Conservation (phyloP, 2,888 invertebrate genomes). For the Saturnia pavonia region DNA sequence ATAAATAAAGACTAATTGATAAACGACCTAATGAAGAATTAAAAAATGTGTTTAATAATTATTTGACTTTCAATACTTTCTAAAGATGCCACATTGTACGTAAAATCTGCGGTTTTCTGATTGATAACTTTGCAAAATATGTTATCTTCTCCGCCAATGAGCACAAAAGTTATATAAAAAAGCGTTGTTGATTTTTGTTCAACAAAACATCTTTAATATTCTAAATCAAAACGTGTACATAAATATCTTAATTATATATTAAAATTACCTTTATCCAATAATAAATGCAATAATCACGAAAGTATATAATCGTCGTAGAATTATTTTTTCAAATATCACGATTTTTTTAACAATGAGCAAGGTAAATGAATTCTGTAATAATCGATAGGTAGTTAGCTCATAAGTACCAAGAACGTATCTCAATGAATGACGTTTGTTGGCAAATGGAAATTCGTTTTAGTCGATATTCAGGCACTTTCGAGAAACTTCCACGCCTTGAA, state of each 20-base stretch:
- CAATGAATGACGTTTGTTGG: constrained; percentile 19
- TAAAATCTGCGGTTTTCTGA: not conserved
- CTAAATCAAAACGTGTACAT: not conserved
- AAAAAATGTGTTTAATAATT: not conserved
- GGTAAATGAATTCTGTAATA: not conserved
- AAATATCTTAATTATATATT: no score
- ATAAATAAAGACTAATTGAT: not conserved
- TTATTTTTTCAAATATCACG: not conserved
- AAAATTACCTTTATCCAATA: constrained; percentile 19
- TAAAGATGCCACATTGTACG: not conserved
- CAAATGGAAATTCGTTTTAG: constrained; percentile 16
- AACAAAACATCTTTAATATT: no score
- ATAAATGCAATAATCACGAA: constrained; percentile 23
- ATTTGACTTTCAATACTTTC: not conserved
- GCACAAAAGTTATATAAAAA: not conserved
- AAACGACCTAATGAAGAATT: not conserved
- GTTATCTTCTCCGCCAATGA: not conserved
- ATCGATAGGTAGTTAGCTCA: not conserved
- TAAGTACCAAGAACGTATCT: no score
- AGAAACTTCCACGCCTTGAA: constrained; percentile 44
- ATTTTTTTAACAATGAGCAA: not conserved
- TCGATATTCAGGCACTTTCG: constrained; percentile 38
- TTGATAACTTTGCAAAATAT: not conserved
- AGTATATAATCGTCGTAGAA: not conserved
- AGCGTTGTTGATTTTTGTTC: not conserved